Evolutionary conservation across 2,888 invertebrate genomes (phyloP).

Genomic region (Zaprionus lineosus): DNA sequence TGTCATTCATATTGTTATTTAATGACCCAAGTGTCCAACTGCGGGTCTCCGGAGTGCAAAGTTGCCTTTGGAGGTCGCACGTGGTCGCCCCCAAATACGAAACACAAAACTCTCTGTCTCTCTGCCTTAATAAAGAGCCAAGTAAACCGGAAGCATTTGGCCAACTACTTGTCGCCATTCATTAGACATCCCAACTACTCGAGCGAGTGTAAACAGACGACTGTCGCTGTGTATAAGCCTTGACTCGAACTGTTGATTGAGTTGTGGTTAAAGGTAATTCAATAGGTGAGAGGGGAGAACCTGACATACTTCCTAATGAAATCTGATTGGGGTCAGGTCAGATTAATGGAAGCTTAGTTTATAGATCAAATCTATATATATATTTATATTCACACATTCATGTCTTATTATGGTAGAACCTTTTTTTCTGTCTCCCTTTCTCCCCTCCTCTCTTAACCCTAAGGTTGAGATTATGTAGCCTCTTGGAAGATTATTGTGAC

Average conservation of each 20-base stretch:
- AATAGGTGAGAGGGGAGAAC: background rate
- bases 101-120: no score
- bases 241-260: background rate
- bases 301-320: background rate
- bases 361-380: no score
- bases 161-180: constrained; percentile 37
- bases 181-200: constrained; percentile 20
- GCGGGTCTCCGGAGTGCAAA: constrained; percentile 30
- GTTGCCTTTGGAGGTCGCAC: constrained; percentile 54
- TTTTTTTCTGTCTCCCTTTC: no score
- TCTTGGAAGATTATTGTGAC: no score
- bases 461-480: no score
- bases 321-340: no score
- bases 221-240: background rate
- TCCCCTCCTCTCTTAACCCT: no score
- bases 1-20: constrained; percentile 66
- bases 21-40: constrained; percentile 45
- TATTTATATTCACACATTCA: no score
- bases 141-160: constrained; percentile 61
- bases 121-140: constrained; percentile 10
- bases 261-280: background rate
- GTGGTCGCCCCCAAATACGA: constrained; percentile 38
- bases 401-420: no score
- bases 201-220: background rate
- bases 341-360: no score